A percentile compares a stretch with the other conserved stretches of the same genome.
Conservation (phyloP, 2,797 vertebrate species). For the Otolemur crassicaudatus region DNA sequence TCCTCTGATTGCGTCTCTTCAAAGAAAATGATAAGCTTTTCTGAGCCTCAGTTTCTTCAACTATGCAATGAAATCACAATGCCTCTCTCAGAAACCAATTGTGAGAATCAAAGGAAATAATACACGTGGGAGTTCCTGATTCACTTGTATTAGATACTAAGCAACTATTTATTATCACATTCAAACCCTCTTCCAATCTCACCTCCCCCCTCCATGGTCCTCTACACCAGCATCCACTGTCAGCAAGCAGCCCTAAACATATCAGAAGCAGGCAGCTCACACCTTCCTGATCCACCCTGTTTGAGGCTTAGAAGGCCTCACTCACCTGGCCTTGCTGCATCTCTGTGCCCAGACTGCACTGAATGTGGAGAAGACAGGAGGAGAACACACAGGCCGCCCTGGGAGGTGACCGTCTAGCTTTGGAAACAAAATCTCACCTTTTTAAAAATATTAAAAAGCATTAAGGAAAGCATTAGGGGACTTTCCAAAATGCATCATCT, state of each 20-base stretch:
- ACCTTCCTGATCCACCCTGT: neutral
- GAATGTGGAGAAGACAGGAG: neutral
- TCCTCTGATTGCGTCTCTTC: neutral
- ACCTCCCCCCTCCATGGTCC: neutral
- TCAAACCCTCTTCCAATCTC: neutral
- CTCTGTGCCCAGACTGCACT: neutral
- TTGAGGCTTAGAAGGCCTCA: neutral
- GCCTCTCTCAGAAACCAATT: neutral
- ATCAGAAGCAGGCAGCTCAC: neutral
- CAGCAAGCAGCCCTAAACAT: neutral
- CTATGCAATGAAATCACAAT: neutral
- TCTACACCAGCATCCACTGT: neutral
- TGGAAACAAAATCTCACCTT: neutral
- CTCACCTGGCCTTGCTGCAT: neutral
- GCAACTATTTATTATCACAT: neutral
- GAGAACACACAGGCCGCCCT: neutral
- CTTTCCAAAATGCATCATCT: neutral
- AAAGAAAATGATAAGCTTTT: neutral
- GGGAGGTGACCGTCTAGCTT: neutral
- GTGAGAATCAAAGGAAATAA: slow-evolving; percentile 3
- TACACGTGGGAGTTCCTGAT: neutral
- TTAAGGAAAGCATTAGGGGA: neutral
- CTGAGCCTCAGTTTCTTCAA: neutral
- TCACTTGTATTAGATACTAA: neutral
- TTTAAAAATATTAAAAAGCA: neutral